phyloP scores from a whole-genome alignment of 1,140 invertebrate genomes.

The Cyclargus thomasi region DNA sequence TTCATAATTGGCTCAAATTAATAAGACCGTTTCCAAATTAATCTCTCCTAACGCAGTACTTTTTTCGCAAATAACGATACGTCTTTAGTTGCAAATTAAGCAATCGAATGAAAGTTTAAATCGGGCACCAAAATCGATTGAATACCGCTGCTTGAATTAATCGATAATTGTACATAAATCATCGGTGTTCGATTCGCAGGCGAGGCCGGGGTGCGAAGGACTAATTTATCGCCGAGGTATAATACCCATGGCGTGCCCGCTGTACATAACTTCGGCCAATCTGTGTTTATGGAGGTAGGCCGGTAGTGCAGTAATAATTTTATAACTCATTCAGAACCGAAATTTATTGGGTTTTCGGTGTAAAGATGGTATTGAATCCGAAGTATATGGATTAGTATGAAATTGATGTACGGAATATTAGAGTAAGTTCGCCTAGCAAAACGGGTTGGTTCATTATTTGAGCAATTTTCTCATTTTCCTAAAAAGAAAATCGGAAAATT shows the following conservation, averaged over 20 bases:
- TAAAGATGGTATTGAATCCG: too few relatives aligned
- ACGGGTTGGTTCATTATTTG: too few relatives aligned
- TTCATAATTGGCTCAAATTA: too few relatives aligned
- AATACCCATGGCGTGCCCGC: slow-evolving; percentile 58
- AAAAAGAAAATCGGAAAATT: too few relatives aligned
- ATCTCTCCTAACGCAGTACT: too few relatives aligned
- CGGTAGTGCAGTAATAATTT: slow-evolving; percentile 37
- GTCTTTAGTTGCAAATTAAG: background rate
- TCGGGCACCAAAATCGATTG: slow-evolving; percentile 33
- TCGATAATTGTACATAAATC: slow-evolving; percentile 74
- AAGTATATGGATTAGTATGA: too few relatives aligned
- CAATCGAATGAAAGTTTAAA: slow-evolving; percentile 5
- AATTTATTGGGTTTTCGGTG: slow-evolving; percentile 2
- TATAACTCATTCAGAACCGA: slow-evolving; percentile 33
- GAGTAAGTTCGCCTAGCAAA: too few relatives aligned
- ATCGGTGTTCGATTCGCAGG: slow-evolving; percentile 66
- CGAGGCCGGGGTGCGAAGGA: slow-evolving; percentile 63
- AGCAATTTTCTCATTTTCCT: too few relatives aligned
- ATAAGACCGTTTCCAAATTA: too few relatives aligned
- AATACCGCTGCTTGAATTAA: slow-evolving; percentile 73
- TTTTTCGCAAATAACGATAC: background rate
- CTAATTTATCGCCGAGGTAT: slow-evolving; percentile 58
- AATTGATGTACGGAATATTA: too few relatives aligned
- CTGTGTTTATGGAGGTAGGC: slow-evolving; percentile 53
- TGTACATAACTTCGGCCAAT: slow-evolving; percentile 59